Conservation (phyloP, 2,113 vertebrate species). For the Leucopternis melanops region DNA sequence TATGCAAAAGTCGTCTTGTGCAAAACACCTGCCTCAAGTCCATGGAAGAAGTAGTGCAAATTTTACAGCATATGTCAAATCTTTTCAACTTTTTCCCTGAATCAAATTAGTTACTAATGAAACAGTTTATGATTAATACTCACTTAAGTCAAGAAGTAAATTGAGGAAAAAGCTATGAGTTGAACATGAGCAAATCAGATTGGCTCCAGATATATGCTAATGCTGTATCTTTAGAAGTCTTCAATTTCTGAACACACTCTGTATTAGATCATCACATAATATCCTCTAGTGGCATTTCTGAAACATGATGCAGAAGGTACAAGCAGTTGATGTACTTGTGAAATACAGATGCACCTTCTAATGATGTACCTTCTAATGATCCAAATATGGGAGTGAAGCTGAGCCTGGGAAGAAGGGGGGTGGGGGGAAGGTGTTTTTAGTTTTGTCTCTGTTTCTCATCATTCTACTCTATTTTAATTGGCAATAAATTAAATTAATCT, state of each 20-base stretch:
- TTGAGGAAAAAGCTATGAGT: not conserved
- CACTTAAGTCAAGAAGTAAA: conserved; percentile 25
- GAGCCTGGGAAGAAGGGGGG: too few relatives aligned
- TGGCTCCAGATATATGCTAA: not conserved
- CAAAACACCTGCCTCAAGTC: conserved; percentile 9
- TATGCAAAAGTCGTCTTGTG: not conserved
- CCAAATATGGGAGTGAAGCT: too few relatives aligned
- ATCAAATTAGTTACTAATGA: conserved; percentile 25
- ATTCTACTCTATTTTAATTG: too few relatives aligned
- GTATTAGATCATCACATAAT: not conserved
- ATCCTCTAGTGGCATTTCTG: not conserved
- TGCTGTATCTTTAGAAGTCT: not conserved
- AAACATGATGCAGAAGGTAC: not conserved
- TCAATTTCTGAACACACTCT: not conserved
- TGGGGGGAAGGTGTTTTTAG: too few relatives aligned
- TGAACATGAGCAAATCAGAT: not conserved
- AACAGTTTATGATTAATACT: conserved; percentile 29
- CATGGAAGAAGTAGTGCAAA: not conserved
- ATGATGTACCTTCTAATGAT: not conserved
- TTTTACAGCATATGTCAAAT: not conserved
- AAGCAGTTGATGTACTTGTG: not conserved
- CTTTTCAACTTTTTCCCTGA: not conserved
- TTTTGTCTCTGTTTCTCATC: too few relatives aligned
- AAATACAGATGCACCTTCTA: not conserved
- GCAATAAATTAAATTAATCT: too few relatives aligned